A percentile compares a stretch with the other conserved stretches of the same genome.
phyloP scores from a whole-genome alignment of 2,797 vertebrate species.

The Synanceia verrucosa region DNA sequence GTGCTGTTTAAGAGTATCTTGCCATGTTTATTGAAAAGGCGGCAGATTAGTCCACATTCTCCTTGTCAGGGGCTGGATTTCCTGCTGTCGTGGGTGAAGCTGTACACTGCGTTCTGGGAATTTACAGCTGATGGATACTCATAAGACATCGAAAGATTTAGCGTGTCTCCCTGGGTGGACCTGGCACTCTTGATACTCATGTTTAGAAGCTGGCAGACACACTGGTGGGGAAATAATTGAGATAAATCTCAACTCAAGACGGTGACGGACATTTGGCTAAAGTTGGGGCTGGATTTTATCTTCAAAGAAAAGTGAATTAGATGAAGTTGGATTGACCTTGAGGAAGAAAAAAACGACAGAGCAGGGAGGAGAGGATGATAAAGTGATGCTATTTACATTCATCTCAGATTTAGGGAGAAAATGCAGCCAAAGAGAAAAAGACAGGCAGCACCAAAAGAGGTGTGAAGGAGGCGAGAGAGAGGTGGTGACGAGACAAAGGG shows the following conservation, averaged over 20 bases:
- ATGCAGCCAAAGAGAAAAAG: conserved; percentile 37
- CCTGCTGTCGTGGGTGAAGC: conserved; percentile 54
- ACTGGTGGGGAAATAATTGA: conserved; percentile 67
- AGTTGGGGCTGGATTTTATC: conserved; percentile 67
- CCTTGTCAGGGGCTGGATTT: conserved; percentile 62
- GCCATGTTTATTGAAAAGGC: conserved; percentile 61
- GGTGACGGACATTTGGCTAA: conserved; percentile 68
- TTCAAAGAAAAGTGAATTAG: conserved; percentile 72
- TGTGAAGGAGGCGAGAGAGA: conserved; percentile 37
- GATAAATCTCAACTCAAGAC: conserved; percentile 70
- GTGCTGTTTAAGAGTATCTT: conserved; percentile 59
- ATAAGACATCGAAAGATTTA: conserved; percentile 74
- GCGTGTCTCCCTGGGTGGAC: conserved; percentile 54
- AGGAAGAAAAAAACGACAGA: conserved; percentile 36
- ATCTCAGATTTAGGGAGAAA: conserved; percentile 43
- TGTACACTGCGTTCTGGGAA: conserved; percentile 50
- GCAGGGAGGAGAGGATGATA: conserved; percentile 33
- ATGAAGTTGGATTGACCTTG: conserved; percentile 70
- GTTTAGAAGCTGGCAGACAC: conserved; percentile 70
- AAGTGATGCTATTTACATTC: conserved; percentile 48
- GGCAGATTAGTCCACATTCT: conserved; percentile 68
- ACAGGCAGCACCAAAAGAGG: conserved; percentile 39
- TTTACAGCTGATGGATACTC: conserved; percentile 66
- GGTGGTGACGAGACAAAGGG: conserved; percentile 57
- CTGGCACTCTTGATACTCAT: conserved; percentile 59